Base-by-base conservation (phyloP, 2,888 invertebrate species). In the Germaria angustata region DNA sequence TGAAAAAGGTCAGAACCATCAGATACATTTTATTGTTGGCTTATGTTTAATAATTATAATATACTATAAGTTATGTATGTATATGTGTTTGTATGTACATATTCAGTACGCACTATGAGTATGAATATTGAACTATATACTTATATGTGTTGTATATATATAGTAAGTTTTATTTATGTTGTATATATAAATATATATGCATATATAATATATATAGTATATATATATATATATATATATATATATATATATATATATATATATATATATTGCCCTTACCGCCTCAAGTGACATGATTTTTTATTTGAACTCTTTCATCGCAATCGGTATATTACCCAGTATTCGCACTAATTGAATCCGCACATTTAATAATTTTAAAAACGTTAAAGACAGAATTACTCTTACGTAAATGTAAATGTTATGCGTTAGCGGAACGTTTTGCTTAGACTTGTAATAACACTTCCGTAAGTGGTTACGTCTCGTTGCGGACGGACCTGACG, bases 21-120 rank as follows among this genome's bases (percentile, higher is more conserved):
- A 65, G 73, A 75, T 75, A 75, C 73, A 55, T 75, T 75, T 75
- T 75, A 75, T 75, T 75, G 73, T 75, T 75, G 55, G 24, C 73
- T 75, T 75, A 65, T 53, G 0, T 63, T 53, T 65, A 65, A 73
- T 69, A 57, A 49, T 55, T 41, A 41, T 61, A 39, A 72, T 61
- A 57, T 68, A 55, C 17, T 28, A 17, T 49, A 20, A n/a, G n/a
- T n/a, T 66, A 55, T 41, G n/a, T 36, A 28, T 59, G 20, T 28
- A 68, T 68, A 2, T 39, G 61, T 61, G 24, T 17, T 53, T 24
- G n/a, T 51, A 72, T 61, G 4, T 63, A 51, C 61, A 63, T 63
- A 63, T 53, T 28, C n/a, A 39, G 9, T 65, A 34, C 63, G 34
- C 53, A 72, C 72, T 32, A 61, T 24, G 17, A 41, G 13, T 61